Evolutionary conservation across 2,888 invertebrate species (phyloP).

Genomic region (Sycophila texana): DNA sequence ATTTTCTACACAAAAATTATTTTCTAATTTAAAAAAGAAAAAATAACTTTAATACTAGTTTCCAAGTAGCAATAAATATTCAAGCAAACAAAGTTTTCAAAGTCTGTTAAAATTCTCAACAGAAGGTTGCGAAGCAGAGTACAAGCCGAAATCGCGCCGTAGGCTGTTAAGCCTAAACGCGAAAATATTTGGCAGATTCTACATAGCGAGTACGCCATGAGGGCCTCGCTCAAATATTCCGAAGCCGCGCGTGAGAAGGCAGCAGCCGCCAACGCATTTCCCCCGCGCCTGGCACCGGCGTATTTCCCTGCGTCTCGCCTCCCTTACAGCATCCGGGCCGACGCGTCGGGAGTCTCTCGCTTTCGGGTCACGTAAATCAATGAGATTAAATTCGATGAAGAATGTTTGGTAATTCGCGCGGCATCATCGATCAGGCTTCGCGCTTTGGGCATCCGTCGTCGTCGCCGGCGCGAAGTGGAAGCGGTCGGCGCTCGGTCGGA

Average conservation of each 20-base stretch:
- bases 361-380: constrained; percentile 56
- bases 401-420: constrained; percentile 60
- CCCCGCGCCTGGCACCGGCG: constrained; percentile 7
- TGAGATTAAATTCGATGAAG: constrained; percentile 58
- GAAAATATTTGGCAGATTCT: constrained; percentile 48
- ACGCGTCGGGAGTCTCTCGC: background rate
- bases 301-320: constrained; percentile 30
- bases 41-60: background rate
- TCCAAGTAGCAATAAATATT: background rate
- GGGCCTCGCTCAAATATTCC: constrained; percentile 34
- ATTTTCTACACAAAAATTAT: no score
- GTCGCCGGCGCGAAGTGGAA: constrained; percentile 28
- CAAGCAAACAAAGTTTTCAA: background rate
- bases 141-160: background rate
- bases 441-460: background rate
- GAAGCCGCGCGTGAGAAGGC: constrained; percentile 1
- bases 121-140: no score
- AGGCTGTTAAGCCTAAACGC: constrained; percentile 8
- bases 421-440: constrained; percentile 58
- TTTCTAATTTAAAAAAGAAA: no score
- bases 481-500: constrained; percentile 31
- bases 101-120: no score
- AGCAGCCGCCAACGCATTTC: constrained; percentile 29
- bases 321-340: background rate
- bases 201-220: background rate